These are phyloP conservation scores for Zootermopsis nevadensis DNA, from an alignment of 2,888 invertebrate species.

Conservation along the genomic window DNA sequence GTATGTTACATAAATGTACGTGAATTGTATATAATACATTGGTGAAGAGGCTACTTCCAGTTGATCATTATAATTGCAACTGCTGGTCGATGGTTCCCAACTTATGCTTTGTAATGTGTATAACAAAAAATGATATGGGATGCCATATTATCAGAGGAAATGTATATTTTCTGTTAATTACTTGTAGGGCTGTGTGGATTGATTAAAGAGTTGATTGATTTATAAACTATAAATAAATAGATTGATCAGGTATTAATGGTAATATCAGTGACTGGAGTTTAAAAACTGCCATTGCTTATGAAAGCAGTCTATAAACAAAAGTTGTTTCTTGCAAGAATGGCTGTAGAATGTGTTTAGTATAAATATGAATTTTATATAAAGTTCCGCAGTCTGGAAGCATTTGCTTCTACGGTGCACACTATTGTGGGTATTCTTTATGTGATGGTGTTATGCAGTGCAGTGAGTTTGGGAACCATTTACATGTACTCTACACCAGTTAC, in stretches of 20 bases:
- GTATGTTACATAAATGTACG: background rate
- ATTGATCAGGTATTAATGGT: background rate
- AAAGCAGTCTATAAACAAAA: background rate
- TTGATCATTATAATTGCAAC: background rate
- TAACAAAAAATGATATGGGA: background rate
- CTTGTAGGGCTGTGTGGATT: background rate
- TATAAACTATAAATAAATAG: background rate
- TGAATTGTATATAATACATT: conserved; percentile 11
- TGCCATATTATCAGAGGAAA: background rate
- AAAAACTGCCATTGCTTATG: background rate
- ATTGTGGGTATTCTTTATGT: background rate
- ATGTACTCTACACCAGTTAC: background rate
- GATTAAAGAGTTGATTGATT: background rate
- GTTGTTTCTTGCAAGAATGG: background rate
- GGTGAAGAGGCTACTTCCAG: background rate
- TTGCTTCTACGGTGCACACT: background rate
- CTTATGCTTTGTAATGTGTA: background rate
- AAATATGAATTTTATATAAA: background rate
- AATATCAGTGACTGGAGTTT: background rate
- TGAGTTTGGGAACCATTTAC: conserved; percentile 23
- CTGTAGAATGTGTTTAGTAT: background rate
- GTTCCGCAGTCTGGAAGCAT: background rate
- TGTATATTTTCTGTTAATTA: background rate
- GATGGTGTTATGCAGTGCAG: background rate
- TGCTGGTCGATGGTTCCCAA: conserved; percentile 29